Base-by-base conservation (phyloP, 2,888 invertebrate species). In the Acleris sparsana region DNA sequence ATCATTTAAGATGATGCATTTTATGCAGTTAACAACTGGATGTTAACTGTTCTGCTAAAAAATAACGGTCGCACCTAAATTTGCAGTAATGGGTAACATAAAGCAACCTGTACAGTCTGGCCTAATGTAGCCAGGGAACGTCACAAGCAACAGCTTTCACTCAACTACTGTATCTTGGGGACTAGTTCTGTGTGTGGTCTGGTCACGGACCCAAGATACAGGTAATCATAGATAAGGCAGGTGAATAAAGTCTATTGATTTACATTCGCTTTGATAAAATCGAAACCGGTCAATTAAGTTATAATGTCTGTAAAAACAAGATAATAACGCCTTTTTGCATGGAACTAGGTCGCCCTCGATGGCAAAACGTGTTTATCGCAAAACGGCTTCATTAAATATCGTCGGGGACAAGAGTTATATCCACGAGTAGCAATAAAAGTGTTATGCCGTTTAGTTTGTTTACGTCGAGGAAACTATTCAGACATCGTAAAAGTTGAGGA, bases 321-420 rank as follows among this genome's bases (percentile, higher is more conserved):
- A 75, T 73, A 76, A 76, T 76, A 76, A 75, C 60, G 68, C 56
- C 68, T 67, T 72, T 65, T 70, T 69, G 72, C 63, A 63, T 53
- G 62, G 69, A 79, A 77, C 73, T 78, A 68, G 82, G 82, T 79
- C 79, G 78, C 58, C 66, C 63, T 71, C 72, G 79, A 78, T 78
- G 78, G 75, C 77, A 76, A 72, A 69, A 71, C 69, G 63, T 69
- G 70, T 70, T 73, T 73, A 74, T 75, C 71, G 67, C 20, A 39
- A 48, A 39, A 51, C 70, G 62, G 71, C 69, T 64, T 64, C 55
- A 60, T 55, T 64, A 60, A 59, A 49, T 58, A 53, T 60, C 56
- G 49, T 17, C 39, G 16, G 39, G 53, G 53, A 64, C 59, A 53
- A 58, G 58, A 60, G 56, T 33, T 29, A 44, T 53, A 25, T 51